Percentiles rank a stretch among this genome's conserved stretches.
Conservation (phyloP, 2,888 invertebrate genomes). For the Schizaphis graminum region DNA sequence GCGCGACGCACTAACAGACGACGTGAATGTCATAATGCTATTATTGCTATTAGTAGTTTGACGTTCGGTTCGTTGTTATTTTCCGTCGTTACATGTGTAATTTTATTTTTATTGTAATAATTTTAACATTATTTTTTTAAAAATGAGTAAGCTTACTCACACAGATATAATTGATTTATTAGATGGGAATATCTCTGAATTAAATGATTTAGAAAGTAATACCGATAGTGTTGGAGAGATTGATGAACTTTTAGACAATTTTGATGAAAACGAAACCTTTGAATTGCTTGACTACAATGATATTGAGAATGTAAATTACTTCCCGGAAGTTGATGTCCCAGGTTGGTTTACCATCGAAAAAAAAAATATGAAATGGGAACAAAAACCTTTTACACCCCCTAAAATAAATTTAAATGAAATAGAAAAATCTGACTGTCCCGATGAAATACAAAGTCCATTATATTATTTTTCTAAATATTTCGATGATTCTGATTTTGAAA, state of each 20-base stretch:
- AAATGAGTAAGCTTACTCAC: conserved; percentile 22
- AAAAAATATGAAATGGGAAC: conserved; percentile 26
- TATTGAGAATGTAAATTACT: neutral
- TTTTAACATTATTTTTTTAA: conserved; percentile 13
- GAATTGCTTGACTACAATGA: too few relatives aligned
- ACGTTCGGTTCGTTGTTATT: too few relatives aligned
- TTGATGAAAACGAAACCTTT: neutral
- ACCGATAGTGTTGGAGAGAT: neutral
- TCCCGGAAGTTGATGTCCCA: neutral
- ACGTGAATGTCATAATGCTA: neutral
- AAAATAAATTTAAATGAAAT: neutral
- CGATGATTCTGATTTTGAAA: conserved; percentile 1
- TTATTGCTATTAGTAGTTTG: neutral
- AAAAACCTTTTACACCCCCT: conserved; percentile 28
- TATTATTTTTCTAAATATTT: conserved; percentile 45
- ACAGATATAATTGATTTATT: conserved; percentile 26
- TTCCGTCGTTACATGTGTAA: neutral
- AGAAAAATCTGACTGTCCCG: neutral
- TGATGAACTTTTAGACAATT: neutral
- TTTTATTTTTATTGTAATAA: neutral
- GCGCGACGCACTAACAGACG: neutral
- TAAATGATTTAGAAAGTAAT: conserved; percentile 7
- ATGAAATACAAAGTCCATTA: neutral
- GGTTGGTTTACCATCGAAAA: conserved; percentile 14
- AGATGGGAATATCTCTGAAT: conserved; percentile 11